phyloP scores from a whole-genome alignment of 2,888 invertebrate species.

The Homarus gammarus region DNA sequence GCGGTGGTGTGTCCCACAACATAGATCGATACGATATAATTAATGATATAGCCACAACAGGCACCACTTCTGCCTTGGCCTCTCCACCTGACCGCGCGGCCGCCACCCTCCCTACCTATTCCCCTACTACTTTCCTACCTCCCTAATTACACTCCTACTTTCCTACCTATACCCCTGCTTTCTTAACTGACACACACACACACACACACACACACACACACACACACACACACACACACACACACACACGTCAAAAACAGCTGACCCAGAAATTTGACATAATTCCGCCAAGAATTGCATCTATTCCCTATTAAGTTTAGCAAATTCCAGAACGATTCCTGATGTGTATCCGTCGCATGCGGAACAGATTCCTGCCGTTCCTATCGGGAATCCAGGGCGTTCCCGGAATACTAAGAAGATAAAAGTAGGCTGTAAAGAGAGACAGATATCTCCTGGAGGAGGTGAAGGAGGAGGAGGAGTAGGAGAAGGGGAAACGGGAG shows the following conservation, averaged over 20 bases:
- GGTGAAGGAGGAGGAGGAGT: background rate
- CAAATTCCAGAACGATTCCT: background rate
- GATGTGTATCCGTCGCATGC: slow-evolving; percentile 13
- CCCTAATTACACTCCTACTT: background rate
- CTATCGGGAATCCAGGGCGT: slow-evolving; percentile 13
- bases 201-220: too few relatives aligned
- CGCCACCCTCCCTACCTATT: too few relatives aligned
- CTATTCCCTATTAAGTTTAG: slow-evolving; percentile 1
- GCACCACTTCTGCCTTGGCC: background rate
- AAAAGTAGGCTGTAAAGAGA: background rate
- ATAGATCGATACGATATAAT: background rate
- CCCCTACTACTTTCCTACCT: too few relatives aligned
- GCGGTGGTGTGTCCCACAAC: background rate
- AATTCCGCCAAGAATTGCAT: background rate
- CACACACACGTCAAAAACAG: background rate
- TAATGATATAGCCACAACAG: background rate
- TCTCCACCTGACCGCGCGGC: too few relatives aligned
- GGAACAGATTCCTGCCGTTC: slow-evolving; percentile 28
- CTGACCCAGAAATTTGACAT: background rate
- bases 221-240: too few relatives aligned
- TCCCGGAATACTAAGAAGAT: slow-evolving; percentile 27
- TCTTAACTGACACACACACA: too few relatives aligned
- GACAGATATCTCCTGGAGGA: background rate
- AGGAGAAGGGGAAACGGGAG: background rate
- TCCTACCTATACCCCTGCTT: background rate